Conservation (phyloP, 2,797 vertebrate genomes). For the Enteromius thamalakanensis region DNA sequence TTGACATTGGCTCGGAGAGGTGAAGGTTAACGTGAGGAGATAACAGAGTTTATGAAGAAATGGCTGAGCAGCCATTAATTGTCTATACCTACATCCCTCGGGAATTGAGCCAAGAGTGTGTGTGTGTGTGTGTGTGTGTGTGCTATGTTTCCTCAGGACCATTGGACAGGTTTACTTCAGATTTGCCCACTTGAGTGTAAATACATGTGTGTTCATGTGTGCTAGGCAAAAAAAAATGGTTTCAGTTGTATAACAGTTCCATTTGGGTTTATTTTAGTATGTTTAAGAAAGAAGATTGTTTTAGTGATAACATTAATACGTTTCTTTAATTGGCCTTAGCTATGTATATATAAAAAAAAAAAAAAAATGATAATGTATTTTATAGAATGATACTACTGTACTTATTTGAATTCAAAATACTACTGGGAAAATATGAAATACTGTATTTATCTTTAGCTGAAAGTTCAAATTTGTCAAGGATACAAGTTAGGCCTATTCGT, state of each 20-base stretch:
- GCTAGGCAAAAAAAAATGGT: background rate
- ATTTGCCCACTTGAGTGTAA: background rate
- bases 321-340: background rate
- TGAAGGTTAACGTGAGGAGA: constrained; percentile 44
- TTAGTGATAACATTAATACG: background rate
- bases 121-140: constrained; percentile 33
- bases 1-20: constrained; percentile 41
- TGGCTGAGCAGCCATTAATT: constrained; percentile 31
- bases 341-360: background rate
- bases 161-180: constrained; percentile 36
- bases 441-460: background rate
- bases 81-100: constrained; percentile 33
- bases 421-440: background rate
- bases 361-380: background rate
- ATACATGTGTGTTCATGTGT: background rate
- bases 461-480: background rate
- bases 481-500: background rate
- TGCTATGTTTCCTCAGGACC: constrained; percentile 8
- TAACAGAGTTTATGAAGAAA: constrained; percentile 40
- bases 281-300: background rate
- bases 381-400: background rate
- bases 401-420: background rate
- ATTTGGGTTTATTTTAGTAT: background rate
- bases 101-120: constrained; percentile 25
- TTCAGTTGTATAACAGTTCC: background rate